phyloP scores from a whole-genome alignment of 2,797 vertebrate species.

The Falco biarmicus region DNA sequence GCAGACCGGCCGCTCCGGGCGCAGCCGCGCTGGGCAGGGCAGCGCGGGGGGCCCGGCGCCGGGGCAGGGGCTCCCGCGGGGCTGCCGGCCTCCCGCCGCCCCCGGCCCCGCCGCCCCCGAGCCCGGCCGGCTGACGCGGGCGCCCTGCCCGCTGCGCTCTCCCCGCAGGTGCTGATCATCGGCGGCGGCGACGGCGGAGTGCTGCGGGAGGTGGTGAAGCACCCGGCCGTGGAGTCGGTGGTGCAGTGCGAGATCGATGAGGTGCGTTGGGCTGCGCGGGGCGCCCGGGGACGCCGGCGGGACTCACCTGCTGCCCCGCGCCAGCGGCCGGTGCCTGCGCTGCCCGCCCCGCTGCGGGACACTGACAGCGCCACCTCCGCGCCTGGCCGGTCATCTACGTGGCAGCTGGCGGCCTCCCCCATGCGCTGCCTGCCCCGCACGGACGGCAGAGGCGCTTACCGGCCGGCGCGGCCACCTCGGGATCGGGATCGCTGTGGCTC shows the following conservation, averaged over 20 bases:
- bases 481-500: too few species aligned
- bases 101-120: too few species aligned
- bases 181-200: constrained; percentile 96
- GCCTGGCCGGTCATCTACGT: constrained; percentile 44
- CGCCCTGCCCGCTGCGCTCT: too few species aligned
- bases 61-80: too few species aligned
- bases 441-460: background rate
- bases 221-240: constrained; percentile 90
- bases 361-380: constrained; percentile 53
- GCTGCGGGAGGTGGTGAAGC: constrained; percentile 93
- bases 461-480: background rate
- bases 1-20: too few species aligned
- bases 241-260: constrained; percentile 97
- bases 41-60: too few species aligned
- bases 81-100: too few species aligned
- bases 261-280: constrained; percentile 73
- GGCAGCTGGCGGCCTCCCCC: constrained; percentile 52
- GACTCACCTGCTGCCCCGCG: background rate
- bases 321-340: background rate
- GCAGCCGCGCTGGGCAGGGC: too few species aligned
- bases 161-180: constrained; percentile 88
- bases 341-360: background rate
- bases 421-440: background rate
- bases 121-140: background rate
- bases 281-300: too few species aligned